These are phyloP conservation scores for Allygus modestus DNA, from an alignment of 2,888 invertebrate genomes.

Conservation along the genomic window DNA sequence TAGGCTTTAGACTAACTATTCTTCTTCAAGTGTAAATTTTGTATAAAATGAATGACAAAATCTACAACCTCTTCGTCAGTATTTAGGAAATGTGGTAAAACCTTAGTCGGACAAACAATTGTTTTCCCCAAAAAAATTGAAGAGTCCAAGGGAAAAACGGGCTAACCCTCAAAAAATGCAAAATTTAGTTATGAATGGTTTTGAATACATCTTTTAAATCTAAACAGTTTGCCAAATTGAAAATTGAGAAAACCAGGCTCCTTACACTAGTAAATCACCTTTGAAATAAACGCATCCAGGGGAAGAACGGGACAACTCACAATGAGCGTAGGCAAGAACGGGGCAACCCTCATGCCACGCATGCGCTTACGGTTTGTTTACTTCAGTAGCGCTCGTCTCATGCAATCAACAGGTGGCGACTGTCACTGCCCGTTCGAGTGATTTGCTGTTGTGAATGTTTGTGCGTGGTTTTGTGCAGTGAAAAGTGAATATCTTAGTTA, in stretches of 20 bases:
- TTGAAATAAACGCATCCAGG: background rate
- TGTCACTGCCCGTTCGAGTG: conserved; percentile 27
- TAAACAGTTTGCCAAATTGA: background rate
- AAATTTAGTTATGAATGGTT: background rate
- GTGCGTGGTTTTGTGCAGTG: conserved; percentile 25
- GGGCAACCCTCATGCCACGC: background rate
- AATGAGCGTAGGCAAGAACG: background rate
- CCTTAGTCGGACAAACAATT: no score
- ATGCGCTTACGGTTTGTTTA: background rate
- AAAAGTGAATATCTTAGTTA: conserved; percentile 45
- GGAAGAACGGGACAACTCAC: background rate
- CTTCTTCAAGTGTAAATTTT: no score
- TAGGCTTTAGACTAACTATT: no score
- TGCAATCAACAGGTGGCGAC: conserved; percentile 36
- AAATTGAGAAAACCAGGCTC: background rate
- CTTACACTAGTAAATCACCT: background rate
- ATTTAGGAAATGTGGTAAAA: no score
- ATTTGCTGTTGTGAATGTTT: conserved; percentile 36
- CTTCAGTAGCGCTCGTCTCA: background rate
- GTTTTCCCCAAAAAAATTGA: no score
- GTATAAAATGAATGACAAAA: no score
- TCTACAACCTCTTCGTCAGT: no score
- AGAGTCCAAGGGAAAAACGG: background rate
- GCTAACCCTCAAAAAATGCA: background rate
- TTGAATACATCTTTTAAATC: background rate